phyloP scores from a whole-genome alignment of 1,140 invertebrate species.

The Chelonus insularis region DNA sequence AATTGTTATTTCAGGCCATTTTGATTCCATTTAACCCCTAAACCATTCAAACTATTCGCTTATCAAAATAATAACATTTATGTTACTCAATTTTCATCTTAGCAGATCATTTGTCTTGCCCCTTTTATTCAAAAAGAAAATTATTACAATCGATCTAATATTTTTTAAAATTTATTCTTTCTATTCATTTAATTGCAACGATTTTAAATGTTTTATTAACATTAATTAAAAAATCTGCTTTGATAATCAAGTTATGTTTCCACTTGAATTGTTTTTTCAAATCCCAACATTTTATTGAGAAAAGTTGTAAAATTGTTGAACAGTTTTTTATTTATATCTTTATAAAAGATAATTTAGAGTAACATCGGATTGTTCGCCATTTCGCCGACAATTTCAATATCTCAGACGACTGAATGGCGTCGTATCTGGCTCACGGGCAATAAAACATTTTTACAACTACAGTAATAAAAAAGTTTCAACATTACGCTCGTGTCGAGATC shows the following conservation, averaged over 20 bases:
- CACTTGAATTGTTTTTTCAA: no score
- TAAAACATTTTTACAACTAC: slow-evolving; percentile 28
- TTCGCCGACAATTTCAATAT: slow-evolving; percentile 12
- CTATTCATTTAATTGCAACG: no score
- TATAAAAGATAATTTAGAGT: background rate
- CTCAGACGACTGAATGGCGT: slow-evolving; percentile 1
- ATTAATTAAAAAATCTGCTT: no score
- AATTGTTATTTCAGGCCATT: slow-evolving; percentile 16
- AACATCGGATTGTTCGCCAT: background rate
- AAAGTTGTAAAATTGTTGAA: no score
- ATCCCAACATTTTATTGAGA: no score
- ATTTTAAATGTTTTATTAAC: no score
- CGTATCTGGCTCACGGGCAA: background rate
- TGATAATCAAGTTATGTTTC: no score
- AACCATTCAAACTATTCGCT: slow-evolving; percentile 8
- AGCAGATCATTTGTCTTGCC: no score
- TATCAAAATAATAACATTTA: slow-evolving; percentile 25
- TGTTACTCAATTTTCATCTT: background rate
- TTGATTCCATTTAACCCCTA: background rate
- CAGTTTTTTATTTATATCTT: background rate
- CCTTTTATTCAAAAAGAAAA: no score
- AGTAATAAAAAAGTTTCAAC: slow-evolving; percentile 22
- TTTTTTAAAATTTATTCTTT: background rate
- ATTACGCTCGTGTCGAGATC: slow-evolving; percentile 19
- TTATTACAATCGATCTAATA: background rate